phyloP scores from a whole-genome alignment of 2,888 invertebrate genomes.

The Onchidella celtica region DNA sequence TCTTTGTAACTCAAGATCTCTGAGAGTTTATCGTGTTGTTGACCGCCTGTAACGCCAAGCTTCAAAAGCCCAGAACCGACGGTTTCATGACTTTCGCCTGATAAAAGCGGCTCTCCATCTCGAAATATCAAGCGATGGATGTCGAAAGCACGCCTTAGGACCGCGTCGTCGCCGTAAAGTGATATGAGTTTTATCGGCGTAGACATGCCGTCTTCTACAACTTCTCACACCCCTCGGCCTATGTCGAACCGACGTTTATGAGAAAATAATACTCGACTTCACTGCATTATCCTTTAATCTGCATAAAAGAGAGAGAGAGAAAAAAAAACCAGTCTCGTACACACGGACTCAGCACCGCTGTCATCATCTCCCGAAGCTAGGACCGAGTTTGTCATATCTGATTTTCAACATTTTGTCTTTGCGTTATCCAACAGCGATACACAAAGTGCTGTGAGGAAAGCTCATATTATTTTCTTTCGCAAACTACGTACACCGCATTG shows the following conservation, averaged over 20 bases:
- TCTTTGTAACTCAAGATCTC: background rate
- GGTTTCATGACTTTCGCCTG: background rate
- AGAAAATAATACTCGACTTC: background rate
- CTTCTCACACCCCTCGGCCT: background rate
- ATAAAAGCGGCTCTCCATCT: slow-evolving; percentile 1
- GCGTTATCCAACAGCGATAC: no score
- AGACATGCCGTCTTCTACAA: background rate
- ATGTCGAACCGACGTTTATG: background rate
- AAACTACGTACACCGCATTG: no score
- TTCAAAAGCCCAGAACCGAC: no score
- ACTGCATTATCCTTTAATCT: background rate
- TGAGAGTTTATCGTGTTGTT: background rate
- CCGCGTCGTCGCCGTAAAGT: slow-evolving; percentile 1
- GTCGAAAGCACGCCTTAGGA: background rate
- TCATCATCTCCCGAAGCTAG: no score
- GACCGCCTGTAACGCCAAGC: background rate
- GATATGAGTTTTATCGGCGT: slow-evolving; percentile 8
- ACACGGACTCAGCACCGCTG: no score
- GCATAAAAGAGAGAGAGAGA: no score
- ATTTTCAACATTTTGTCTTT: no score
- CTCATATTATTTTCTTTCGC: no score
- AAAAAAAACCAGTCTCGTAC: no score
- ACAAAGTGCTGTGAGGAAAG: no score
- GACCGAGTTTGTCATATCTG: no score
- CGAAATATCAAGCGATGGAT: slow-evolving; percentile 18